Evolutionary conservation across 1,140 invertebrate genomes (phyloP).

Genomic region (Drosophila carrolli): DNA sequence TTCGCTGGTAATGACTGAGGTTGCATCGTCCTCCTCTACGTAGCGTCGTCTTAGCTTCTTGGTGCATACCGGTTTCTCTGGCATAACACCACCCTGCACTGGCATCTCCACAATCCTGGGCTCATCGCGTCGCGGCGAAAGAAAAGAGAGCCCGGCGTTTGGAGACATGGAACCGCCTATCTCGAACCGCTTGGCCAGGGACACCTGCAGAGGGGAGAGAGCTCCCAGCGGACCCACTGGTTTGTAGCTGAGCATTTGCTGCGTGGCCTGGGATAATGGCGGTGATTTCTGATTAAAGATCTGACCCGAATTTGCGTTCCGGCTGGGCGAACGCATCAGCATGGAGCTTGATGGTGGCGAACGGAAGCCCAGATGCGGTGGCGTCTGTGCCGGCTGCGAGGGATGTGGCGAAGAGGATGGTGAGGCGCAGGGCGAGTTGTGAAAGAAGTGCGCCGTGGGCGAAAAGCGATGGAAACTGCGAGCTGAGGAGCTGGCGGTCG

Average conservation of each 20-base stretch:
- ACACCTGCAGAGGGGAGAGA: slow-evolving; percentile 74
- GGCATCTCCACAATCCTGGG: slow-evolving; percentile 78
- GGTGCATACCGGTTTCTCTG: slow-evolving; percentile 78
- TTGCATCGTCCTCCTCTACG: slow-evolving; percentile 84
- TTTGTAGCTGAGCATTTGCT: slow-evolving; percentile 81
- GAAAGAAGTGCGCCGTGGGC: slow-evolving; percentile 70
- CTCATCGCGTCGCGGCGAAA: slow-evolving; percentile 77
- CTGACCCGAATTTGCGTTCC: slow-evolving; percentile 56
- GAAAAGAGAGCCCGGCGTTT: slow-evolving; percentile 66
- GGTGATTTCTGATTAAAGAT: slow-evolving; percentile 79
- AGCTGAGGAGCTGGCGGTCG: slow-evolving; percentile 40
- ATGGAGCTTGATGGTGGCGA: slow-evolving; percentile 81
- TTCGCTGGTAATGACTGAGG: slow-evolving; percentile 83
- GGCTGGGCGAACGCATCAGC: slow-evolving; percentile 78
- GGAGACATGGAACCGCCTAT: slow-evolving; percentile 79
- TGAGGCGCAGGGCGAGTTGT: slow-evolving; percentile 80
- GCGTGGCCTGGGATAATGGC: slow-evolving; percentile 76
- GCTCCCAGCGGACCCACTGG: slow-evolving; percentile 73
- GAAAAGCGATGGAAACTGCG: slow-evolving; percentile 66
- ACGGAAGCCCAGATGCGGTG: slow-evolving; percentile 82
- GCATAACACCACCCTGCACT: slow-evolving; percentile 63
- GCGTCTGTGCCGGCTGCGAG: slow-evolving; percentile 60
- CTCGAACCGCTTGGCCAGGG: slow-evolving; percentile 79
- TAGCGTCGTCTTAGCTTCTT: slow-evolving; percentile 79
- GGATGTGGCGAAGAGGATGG: slow-evolving; percentile 79